Conservation (phyloP, 2,888 invertebrate species). For the Drosophila buzzatii region DNA sequence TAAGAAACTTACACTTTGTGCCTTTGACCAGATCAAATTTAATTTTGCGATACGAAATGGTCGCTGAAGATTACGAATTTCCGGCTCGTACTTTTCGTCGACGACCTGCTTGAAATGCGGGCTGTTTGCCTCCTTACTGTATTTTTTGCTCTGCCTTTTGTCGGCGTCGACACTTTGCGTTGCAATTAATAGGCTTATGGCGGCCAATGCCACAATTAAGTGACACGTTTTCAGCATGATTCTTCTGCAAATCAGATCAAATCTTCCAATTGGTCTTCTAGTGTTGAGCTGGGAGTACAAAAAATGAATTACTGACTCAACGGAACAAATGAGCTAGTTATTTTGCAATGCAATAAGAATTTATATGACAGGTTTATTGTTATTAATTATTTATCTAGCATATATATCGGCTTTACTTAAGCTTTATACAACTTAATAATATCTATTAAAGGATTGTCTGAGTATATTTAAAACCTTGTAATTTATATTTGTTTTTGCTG, state of each 20-base stretch:
- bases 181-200: constrained; percentile 47
- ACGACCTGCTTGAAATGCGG: constrained; percentile 68
- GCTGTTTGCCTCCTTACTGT: constrained; percentile 81
- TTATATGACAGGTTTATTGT: neutral
- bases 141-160: constrained; percentile 79
- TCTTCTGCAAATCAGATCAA: constrained; percentile 35
- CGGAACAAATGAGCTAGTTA: constrained; percentile 5
- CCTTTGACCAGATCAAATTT: constrained; percentile 95
- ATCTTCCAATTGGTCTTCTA: constrained; percentile 23
- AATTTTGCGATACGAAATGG: constrained; percentile 96
- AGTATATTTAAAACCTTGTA: neutral
- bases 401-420: neutral
- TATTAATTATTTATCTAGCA: neutral
- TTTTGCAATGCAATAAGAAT: neutral
- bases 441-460: neutral
- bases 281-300: constrained; percentile 10
- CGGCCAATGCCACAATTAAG: constrained; percentile 39
- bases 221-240: constrained; percentile 55
- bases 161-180: constrained; percentile 60
- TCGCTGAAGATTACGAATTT: constrained; percentile 91
- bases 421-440: neutral
- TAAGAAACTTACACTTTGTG: constrained; percentile 89
- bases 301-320: constrained; percentile 12
- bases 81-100: constrained; percentile 85
- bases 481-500: neutral